Conservation (phyloP, 1,140 invertebrate genomes). For the Conus ventricosus region DNA sequence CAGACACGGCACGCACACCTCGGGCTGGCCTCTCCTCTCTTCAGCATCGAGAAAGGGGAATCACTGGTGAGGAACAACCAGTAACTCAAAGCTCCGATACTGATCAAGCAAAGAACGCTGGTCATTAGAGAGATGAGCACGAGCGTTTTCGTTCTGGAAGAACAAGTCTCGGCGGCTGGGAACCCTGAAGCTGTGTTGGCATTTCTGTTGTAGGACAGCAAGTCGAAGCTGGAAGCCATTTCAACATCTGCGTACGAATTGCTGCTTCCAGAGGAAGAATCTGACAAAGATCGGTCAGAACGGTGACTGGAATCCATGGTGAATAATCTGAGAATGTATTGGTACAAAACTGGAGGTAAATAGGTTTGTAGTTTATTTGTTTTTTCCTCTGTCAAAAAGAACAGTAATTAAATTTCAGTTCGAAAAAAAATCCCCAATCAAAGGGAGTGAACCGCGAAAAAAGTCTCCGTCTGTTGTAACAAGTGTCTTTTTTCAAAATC, state of each 20-base stretch:
- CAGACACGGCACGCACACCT: conserved; percentile 15
- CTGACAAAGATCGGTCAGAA: not conserved
- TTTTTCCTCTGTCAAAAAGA: too few species aligned
- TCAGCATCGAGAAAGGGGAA: too few species aligned
- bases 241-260: conserved; percentile 2
- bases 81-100: not conserved
- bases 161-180: not conserved
- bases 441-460: too few species aligned
- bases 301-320: not conserved
- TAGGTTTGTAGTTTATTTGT: too few species aligned
- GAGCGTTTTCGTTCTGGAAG: not conserved
- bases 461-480: too few species aligned
- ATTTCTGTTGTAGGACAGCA: not conserved
- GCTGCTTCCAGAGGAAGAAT: not conserved
- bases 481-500: too few species aligned
- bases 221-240: not conserved
- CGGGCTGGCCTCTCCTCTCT: not conserved
- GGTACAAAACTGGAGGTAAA: too few species aligned
- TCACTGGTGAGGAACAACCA: not conserved
- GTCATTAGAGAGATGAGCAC: not conserved
- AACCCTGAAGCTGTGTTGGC: too few species aligned
- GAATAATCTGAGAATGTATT: not conserved
- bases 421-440: too few species aligned
- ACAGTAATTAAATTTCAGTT: too few species aligned
- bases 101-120: not conserved